phyloP scores from a whole-genome alignment of 2,888 invertebrate species.

The Stenodera caucasica region DNA sequence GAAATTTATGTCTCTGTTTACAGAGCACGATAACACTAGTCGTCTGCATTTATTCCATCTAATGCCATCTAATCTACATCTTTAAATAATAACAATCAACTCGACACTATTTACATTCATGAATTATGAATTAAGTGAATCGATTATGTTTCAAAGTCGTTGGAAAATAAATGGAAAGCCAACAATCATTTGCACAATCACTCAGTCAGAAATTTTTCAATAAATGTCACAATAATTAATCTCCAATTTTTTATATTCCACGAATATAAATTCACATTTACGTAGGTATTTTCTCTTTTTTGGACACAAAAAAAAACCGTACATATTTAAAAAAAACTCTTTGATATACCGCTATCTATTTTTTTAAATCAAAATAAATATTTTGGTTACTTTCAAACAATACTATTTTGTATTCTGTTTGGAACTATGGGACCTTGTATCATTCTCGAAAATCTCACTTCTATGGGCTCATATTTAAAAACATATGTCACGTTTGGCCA shows the following conservation, averaged over 20 bases:
- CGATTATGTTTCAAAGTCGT: background rate
- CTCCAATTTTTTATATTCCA: background rate
- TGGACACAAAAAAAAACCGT: background rate
- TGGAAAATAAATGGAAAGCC: background rate
- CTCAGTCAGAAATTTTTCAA: background rate
- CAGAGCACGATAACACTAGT: constrained; percentile 19
- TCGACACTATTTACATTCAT: constrained; percentile 22
- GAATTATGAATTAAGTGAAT: constrained; percentile 24
- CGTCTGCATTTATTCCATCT: constrained; percentile 15
- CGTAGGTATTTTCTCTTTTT: background rate
- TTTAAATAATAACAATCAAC: constrained; percentile 25
- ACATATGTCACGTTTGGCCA: background rate
- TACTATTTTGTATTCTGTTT: background rate
- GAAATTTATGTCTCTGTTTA: constrained; percentile 31
- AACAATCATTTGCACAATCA: background rate
- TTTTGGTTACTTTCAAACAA: background rate
- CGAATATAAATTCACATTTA: background rate
- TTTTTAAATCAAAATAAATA: background rate
- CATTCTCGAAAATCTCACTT: constrained; percentile 4
- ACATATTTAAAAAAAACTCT: background rate
- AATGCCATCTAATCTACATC: constrained; percentile 28
- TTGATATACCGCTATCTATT: background rate
- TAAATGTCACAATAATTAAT: background rate
- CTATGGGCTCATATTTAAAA: constrained; percentile 1
- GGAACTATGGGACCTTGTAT: background rate